Percentiles rank a stretch among this genome's conserved stretches.
phyloP scores from a whole-genome alignment of 2,113 vertebrate species.

The Mobula hypostoma region DNA sequence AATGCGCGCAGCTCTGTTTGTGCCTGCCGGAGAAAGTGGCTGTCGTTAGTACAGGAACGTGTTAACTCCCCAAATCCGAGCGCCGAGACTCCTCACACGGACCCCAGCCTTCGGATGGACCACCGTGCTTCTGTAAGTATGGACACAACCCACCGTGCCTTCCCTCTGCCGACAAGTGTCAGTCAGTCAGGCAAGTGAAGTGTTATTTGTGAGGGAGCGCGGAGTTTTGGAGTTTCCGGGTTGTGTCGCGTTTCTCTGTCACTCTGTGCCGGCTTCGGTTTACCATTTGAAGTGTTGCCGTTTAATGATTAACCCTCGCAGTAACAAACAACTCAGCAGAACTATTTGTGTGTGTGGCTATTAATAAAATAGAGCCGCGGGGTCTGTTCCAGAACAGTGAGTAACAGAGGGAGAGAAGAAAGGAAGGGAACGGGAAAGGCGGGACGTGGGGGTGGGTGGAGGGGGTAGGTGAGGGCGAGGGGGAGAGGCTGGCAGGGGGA shows the following conservation, averaged over 20 bases:
- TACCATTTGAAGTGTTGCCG: neutral
- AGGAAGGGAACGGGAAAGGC: too few species aligned
- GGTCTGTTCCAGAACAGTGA: neutral
- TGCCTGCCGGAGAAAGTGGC: too few species aligned
- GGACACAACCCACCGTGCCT: neutral
- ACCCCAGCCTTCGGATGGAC: too few species aligned
- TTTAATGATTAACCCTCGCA: conserved; percentile 11
- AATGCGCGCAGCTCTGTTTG: too few species aligned
- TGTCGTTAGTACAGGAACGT: too few species aligned
- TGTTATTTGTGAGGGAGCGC: too few species aligned
- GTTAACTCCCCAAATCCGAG: too few species aligned
- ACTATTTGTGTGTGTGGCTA: neutral
- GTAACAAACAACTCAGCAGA: neutral
- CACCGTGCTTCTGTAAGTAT: neutral
- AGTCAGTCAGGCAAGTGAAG: neutral
- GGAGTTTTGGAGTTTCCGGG: neutral
- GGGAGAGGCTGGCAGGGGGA: too few species aligned
- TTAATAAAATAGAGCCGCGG: neutral
- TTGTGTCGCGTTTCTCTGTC: neutral
- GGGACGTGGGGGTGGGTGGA: too few species aligned
- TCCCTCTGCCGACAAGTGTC: neutral
- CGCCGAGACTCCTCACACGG: too few species aligned
- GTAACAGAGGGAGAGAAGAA: neutral
- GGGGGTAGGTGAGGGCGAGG: too few species aligned
- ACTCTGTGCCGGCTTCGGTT: neutral